These are phyloP conservation scores for Cossypha heuglini DNA, from an alignment of 2,797 vertebrate species.

Conservation along the genomic window DNA sequence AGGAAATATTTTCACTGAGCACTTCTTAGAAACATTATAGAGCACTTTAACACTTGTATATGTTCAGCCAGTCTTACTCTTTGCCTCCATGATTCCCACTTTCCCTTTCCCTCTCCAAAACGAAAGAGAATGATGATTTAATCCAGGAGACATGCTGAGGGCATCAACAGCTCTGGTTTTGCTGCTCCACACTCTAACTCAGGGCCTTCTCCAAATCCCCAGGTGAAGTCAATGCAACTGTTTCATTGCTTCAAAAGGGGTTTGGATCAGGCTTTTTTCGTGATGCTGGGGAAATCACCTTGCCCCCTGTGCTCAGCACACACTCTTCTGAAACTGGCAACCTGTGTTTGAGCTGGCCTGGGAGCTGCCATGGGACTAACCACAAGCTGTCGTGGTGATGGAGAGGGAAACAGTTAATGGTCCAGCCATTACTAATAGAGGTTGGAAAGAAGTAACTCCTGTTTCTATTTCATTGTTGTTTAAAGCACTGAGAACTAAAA, in stretches of 20 bases:
- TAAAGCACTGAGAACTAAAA: background rate
- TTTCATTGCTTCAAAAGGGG: background rate
- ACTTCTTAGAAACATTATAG: constrained; percentile 10
- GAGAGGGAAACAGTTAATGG: background rate
- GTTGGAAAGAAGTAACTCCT: background rate
- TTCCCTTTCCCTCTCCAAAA: background rate
- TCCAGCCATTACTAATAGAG: background rate
- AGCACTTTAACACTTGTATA: background rate
- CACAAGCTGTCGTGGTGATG: background rate
- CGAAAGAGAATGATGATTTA: background rate
- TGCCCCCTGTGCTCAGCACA: background rate
- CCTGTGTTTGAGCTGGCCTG: background rate
- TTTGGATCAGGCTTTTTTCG: background rate
- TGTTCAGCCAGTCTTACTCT: background rate
- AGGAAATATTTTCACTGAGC: constrained; percentile 24
- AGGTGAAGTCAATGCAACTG: background rate
- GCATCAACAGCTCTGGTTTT: background rate
- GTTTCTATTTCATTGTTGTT: background rate
- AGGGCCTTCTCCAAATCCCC: background rate
- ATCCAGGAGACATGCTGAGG: background rate
- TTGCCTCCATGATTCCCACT: background rate
- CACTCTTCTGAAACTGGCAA: background rate
- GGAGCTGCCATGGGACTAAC: background rate
- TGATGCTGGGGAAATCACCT: background rate
- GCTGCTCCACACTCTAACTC: background rate